Percentiles rank a stretch among this genome's conserved stretches.
Conservation (phyloP, 1,140 invertebrate genomes). For the Papilio helenus region DNA sequence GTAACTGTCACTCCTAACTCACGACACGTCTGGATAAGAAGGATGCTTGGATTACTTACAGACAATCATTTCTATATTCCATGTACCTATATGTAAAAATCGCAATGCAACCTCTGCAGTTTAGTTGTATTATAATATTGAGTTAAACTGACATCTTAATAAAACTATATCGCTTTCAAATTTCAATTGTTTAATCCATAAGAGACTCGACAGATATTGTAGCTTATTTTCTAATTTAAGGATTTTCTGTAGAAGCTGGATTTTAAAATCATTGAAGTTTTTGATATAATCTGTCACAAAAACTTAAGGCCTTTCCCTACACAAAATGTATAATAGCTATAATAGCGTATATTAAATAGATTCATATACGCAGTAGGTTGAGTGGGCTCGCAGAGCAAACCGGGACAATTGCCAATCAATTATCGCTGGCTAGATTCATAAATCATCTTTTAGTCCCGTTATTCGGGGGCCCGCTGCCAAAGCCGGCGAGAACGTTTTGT, state of each 20-base stretch:
- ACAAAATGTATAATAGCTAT: not conserved
- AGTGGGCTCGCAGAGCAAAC: conserved; percentile 15
- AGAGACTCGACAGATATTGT: no score
- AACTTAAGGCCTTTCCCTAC: no score
- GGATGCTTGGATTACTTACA: conserved; percentile 52
- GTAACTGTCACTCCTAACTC: conserved; percentile 54
- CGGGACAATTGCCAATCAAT: conserved; percentile 51
- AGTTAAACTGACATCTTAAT: no score
- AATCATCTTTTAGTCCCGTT: conserved; percentile 50
- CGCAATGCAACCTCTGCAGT: no score
- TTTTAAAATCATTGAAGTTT: no score
- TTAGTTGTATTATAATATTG: no score
- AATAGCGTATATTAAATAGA: not conserved
- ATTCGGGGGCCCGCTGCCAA: conserved; percentile 29
- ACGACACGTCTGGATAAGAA: conserved; percentile 48
- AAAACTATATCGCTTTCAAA: no score
- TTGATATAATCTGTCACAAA: no score
- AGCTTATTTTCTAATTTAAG: no score
- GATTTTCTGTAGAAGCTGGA: no score
- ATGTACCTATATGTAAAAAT: not conserved
- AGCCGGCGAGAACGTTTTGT: conserved; percentile 25
- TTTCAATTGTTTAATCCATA: no score
- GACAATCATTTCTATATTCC: conserved; percentile 46
- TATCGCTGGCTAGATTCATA: conserved; percentile 47
- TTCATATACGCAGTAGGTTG: conserved; percentile 9